Percentiles rank a stretch among this genome's conserved stretches.
Evolutionary conservation across 2,113 vertebrate species (phyloP).

Genomic region (Syngnathoides biaculeatus): DNA sequence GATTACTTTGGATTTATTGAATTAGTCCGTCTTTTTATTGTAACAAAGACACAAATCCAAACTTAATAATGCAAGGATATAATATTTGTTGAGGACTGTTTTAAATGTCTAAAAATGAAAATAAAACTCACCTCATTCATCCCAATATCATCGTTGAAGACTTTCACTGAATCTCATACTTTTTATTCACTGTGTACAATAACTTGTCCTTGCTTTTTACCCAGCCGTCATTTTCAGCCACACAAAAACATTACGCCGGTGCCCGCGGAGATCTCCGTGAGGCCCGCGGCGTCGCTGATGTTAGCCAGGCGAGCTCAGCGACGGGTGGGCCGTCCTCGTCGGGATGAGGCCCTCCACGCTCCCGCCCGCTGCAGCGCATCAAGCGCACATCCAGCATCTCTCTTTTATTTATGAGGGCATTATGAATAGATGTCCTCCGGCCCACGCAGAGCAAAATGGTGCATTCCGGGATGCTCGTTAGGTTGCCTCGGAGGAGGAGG

Average conservation of each 20-base stretch:
- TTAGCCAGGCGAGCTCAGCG: neutral
- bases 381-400: constrained; percentile 18
- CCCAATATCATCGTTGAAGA: too few relatives aligned
- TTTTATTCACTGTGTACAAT: neutral
- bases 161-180: neutral
- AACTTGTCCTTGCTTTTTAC: neutral
- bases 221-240: neutral
- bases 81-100: too few relatives aligned
- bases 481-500: neutral
- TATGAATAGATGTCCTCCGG: constrained; percentile 53
- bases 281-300: neutral
- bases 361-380: neutral
- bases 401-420: constrained; percentile 61
- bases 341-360: neutral
- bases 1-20: too few relatives aligned
- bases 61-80: too few relatives aligned
- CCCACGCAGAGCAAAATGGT: neutral
- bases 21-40: too few relatives aligned
- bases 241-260: neutral
- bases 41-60: too few relatives aligned
- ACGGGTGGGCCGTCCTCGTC: neutral
- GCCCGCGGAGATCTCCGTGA: neutral
- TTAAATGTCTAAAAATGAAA: too few relatives aligned
- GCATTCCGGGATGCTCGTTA: neutral
- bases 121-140: too few relatives aligned